Evolutionary conservation across 2,113 vertebrate genomes (phyloP), one percentile per base, ranked within the genome.

Genomic region (Potamarius usumacintae): DNA sequence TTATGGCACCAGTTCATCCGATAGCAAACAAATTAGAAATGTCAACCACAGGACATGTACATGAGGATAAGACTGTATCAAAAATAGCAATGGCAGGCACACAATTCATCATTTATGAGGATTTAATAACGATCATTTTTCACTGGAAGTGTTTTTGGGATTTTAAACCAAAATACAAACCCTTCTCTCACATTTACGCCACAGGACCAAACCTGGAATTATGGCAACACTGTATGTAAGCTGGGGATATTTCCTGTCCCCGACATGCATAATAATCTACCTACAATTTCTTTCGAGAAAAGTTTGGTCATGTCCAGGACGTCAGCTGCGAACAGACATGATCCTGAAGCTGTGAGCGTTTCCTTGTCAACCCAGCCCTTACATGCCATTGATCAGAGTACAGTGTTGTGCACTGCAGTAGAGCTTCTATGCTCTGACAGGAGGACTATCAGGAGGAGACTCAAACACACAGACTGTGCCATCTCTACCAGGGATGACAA

Each of bases 401-500:
- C 18, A 42, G 27, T 48, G 4, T 58, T 58, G 48, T 74, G 69
- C 52, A 84, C 55, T 85, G 71, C 84, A 84, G 67, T 84, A 50
- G 50, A 84, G 83, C 83, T 84, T 67, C 27, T 57, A 34, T 48
- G 17, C 55, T 76, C 84, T 85, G 53, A 60, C 30, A 34, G 34
- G 27, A 74, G 22, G 22, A 25, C 60, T 30, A 84, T 53, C 63
- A 11, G 20, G 79, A 55, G 79, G 48, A 53, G 22, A 55, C 58
- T 25, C 80, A n/a, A 20, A 34, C 42, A 71, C 55, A 85, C 84
- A 76, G 53, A 60, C 55, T 85, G 69, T 42, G 71, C 42, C 57
- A 85, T 60, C 84, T 76, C 22, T n/a, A 76, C 69, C 67, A 48
- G 55, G 34, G 27, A 62, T 85, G 84, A 58, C 34, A 50, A 76